These are phyloP conservation scores for Rhinoderma darwinii DNA, from an alignment of 2,113 vertebrate genomes.

Conservation along the genomic window DNA sequence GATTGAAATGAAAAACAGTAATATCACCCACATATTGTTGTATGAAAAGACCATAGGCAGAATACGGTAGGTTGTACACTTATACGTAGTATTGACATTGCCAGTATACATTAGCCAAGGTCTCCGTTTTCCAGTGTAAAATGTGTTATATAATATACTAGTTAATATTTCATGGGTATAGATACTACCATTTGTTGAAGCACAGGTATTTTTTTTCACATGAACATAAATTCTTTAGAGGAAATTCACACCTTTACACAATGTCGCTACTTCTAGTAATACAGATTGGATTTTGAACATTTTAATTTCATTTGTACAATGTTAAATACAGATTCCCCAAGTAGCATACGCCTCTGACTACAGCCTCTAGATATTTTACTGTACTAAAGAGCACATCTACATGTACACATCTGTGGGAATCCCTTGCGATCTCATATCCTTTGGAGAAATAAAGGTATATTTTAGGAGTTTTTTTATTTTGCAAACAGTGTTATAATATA, in stretches of 20 bases:
- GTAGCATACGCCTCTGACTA: not conserved
- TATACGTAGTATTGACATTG: too few species aligned
- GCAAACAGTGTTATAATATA: too few species aligned
- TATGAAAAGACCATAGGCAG: not conserved
- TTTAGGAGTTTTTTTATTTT: too few species aligned
- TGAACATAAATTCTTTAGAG: slow-evolving; percentile 14
- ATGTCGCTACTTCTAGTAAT: not conserved
- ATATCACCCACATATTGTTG: not conserved
- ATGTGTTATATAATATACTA: not conserved
- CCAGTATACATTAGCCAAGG: too few species aligned
- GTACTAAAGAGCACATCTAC: not conserved
- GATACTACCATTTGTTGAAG: slow-evolving; percentile 19
- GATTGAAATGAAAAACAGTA: too few species aligned
- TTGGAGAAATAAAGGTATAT: not conserved
- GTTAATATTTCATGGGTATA: slow-evolving; percentile 17
- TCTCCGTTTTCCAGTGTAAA: not conserved
- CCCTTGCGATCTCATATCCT: not conserved
- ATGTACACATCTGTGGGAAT: not conserved
- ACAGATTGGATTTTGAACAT: not conserved
- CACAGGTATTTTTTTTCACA: slow-evolving; percentile 9
- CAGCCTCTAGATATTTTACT: not conserved
- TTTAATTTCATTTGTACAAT: not conserved
- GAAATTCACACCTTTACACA: not conserved
- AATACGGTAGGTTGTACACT: too few species aligned
- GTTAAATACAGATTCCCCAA: not conserved